Conservation (phyloP, 2,888 invertebrate species). For the Drosophila histrio region DNA sequence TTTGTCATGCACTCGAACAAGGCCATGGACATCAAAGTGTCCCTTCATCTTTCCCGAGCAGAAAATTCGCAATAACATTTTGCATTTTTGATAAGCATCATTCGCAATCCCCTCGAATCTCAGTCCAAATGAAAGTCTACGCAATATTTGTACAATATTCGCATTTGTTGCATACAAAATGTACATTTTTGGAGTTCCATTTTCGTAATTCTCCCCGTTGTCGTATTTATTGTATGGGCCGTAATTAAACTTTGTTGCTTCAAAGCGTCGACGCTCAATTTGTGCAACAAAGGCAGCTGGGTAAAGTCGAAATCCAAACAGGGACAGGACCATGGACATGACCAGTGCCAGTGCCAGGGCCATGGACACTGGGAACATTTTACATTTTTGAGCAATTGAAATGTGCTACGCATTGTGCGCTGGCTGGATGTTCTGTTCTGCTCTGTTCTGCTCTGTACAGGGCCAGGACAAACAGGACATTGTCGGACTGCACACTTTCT, state of each 20-base stretch:
- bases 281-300: conserved; percentile 70
- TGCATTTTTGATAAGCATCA: conserved; percentile 35
- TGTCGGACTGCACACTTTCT: conserved; percentile 36
- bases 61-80: conserved; percentile 5
- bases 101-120: background rate
- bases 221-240: conserved; percentile 54
- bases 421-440: background rate
- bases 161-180: conserved; percentile 59
- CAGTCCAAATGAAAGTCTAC: conserved; percentile 8
- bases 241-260: conserved; percentile 77
- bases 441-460: background rate
- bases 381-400: conserved; percentile 73
- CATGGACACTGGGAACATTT: conserved; percentile 33
- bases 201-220: conserved; percentile 19
- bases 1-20: conserved; percentile 1
- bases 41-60: background rate
- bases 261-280: conserved; percentile 75
- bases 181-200: conserved; percentile 56
- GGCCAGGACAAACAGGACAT: conserved; percentile 41
- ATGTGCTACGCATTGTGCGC: conserved; percentile 69
- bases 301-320: conserved; percentile 47
- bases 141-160: conserved; percentile 64
- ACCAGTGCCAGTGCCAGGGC: background rate
- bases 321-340: conserved; percentile 24
- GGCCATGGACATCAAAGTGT: background rate